Evolutionary conservation across 2,797 vertebrate genomes (phyloP), one percentile per base, ranked within the genome.

Genomic region (Falco biarmicus): DNA sequence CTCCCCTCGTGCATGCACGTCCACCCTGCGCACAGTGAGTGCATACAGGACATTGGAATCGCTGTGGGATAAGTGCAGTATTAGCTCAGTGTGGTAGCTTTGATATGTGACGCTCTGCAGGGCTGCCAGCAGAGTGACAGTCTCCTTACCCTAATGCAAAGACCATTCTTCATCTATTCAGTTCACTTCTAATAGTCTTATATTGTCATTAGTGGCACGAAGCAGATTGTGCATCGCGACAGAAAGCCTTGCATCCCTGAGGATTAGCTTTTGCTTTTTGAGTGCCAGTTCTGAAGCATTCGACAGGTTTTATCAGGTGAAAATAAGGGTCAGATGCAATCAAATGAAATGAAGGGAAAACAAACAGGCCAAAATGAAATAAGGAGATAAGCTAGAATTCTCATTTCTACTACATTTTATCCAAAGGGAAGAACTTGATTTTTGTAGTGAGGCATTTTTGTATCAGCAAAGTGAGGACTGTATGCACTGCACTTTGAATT

Each of bases 51-150:
- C 93, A 89, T 24, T 82, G 82, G 86, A 97, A 96, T 92, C 95
- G 82, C 96, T 96, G 89, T 24, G 34, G 92, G 83, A 93, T 96
- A 97, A 98, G 88, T 93, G 95, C 83, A 96, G 88, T 89, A 94
- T 97, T 96, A 97, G 83, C 97, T 84, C 93, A 89, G 95, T 91
- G 94, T 97, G 97, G 95, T 96, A 88, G 93, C 91, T 98, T 94
- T 97, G 96, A 97, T 95, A 50, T 86, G 89, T 60, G 84, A 92
- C 21, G 91, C 82, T 96, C 96, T 4, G 86, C 95, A 89, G 96
- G 96, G 92, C 89, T 98, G 91, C 95, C 96, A 96, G 93, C 74
- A 94, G 95, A 97, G 83, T 96, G 97, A 95, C 95, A 97, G 95
- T 64, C 93, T 96, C 92, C 86, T 80, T 77, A 75, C 87, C 57